Base-by-base conservation (phyloP, 2,113 vertebrate genomes). In the Dolichotis patagonum region DNA sequence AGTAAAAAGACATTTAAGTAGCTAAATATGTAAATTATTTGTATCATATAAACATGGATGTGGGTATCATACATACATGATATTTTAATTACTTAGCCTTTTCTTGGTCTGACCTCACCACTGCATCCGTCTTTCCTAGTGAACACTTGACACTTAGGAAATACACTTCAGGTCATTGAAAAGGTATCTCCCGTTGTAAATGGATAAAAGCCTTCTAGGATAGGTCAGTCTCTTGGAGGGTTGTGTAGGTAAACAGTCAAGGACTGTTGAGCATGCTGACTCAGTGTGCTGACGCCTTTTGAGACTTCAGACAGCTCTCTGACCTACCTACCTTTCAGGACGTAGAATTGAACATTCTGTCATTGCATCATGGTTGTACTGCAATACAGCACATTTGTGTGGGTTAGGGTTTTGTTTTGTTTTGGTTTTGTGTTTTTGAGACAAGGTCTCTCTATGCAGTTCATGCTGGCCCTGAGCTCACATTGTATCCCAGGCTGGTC, bases 221-320 rank as follows among this genome's bases (percentile, higher is more conserved):
- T 24, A 85, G 81, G 46, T 94, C 60, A 65, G 4, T 78, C 77
- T 83, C 22, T 80, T 78, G 9, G 13, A 86, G 16, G 20, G 54
- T 73, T 90, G 30, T 80, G 60, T 83, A 84, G 81, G 87, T 85
- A 90, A 94, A n/a, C 81, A 7, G 7, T 54, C 62, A 94, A 83
- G 77, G 83, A 67, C 3, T 82, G 1, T 41, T 90, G 62, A 41
- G 16, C 83, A 30, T 3, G 17, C 52, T 92, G 54, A 73, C 35
- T 43, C 10, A 83, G 8, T 81, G 26, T 4, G 22, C 52, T 92
- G 46, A 60, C 7, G 26, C 16, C 16, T 6, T 62, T 3, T 11
- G 38, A 83, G 60, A 87, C 54, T 32, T 65, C 24, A 54, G 58
- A 20, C 1, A 52, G 22, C 63, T 88, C 28, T 91, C 80, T 93